Base-by-base conservation (phyloP, 1,140 invertebrate genomes). In the Micrasema longulum region DNA sequence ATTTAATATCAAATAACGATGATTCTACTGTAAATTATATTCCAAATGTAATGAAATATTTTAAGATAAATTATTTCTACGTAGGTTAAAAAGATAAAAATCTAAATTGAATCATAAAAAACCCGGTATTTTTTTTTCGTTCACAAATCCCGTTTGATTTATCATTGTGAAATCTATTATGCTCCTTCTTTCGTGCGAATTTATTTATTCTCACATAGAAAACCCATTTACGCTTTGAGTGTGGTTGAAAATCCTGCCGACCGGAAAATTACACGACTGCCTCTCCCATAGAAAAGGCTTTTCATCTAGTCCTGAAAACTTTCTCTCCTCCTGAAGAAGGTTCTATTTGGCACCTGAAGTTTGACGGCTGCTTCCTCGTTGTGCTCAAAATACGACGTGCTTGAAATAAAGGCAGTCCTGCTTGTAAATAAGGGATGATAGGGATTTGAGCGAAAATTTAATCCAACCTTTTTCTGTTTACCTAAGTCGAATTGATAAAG, bases 321-420 rank as follows among this genome's bases (percentile, higher is more conserved):
- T 64, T 64, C n/a, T 26, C 60, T n/a, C 20, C 23, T 41, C 35
- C 9, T 64, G 60, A 64, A 45, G 43, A 47, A 47, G 60, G 60
- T 64, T 45, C 23, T 64, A 41, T 64, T 47, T 47, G 60, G 47
- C 60, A 64, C 60, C 60, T 64, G 60, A 47, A 64, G 47, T 64
- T 64, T 64, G 60, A 64, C 60, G 43, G 60, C 43, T 31, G 41
- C 60, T 64, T 64, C 60, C 57, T 64, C 9, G 36, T 22, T 16
- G 35, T 31, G 7, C 35, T 18, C 16, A 60, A 41, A 10, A 20
- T 18, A 11, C 35, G 35, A 60, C 55, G 55, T 38, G 35, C 38
- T 38, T 22, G 35, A 60, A 60, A 38, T 41, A 43, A 60, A 36
- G 55, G 14, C 12, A 18, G 52, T n/a, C 26, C 43, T n/a, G n/a